Base-by-base conservation (phyloP, 37 sponge, comb jelly and placozoan species). In the Agelas oroides region DNA sequence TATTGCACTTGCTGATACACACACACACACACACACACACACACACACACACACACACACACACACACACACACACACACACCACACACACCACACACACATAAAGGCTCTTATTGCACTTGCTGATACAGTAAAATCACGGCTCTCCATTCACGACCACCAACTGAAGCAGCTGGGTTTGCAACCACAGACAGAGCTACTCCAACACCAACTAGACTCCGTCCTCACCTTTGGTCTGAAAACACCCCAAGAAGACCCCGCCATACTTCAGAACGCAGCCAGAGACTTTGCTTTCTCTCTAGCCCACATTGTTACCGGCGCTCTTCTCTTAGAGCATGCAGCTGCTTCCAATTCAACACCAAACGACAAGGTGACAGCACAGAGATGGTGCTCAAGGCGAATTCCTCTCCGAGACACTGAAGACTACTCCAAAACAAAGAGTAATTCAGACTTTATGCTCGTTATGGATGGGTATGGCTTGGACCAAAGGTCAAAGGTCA, bases 221-320 rank as follows among this genome's bases (percentile, higher is more conserved):
- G 31, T 86, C 18, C 0, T 38, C 69, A 41, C 46, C 21, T 79
- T 90, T 60, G 61, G 21, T 11, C 52, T 35, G 56, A 12, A 39
- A 17, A 35, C 70, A 23, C 37, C 31, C 16, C 18, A 11, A 28
- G 52, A 40, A 1, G 86, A 79, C 59, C 56, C 75, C 0, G 20
- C 53, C 11, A 19, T 74, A 17, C 12, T 92, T 57, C 73, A 79
- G 13, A 56, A 23, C 19, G 96, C 96, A 0, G 91, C 96, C 23
- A 84, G 96, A 62, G 96, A 96, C 60, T 77, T 93, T 34, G 78
- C 91, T 30, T 65, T 82, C 69, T 79, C 81, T 31, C 63, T 96
- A 30, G 91, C 91, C 18, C 86, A 86, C 35, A 16, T 96, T 18
- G 87, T 77, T 80, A 91, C 84, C 2, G 87, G 91, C 6, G 38